phyloP scores from a whole-genome alignment of 2,113 vertebrate species.

The Pristiophorus japonicus region DNA sequence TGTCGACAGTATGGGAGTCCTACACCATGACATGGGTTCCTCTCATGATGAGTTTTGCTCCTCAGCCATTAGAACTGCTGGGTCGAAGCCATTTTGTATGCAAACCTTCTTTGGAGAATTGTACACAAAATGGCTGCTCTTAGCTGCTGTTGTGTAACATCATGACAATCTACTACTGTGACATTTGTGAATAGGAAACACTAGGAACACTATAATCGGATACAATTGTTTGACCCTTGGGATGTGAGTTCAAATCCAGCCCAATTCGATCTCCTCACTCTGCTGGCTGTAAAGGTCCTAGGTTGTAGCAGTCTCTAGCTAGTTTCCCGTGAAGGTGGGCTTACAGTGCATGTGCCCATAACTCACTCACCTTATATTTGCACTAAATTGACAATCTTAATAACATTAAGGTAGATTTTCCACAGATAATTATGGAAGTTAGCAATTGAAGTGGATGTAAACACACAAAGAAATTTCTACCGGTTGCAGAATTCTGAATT shows the following conservation, averaged over 20 bases:
- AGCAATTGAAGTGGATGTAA: background rate
- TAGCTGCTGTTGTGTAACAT: background rate
- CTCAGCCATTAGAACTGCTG: background rate
- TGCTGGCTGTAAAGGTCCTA: background rate
- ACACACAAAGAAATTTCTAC: background rate
- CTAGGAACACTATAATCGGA: background rate
- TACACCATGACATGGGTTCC: background rate
- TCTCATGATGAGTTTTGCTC: background rate
- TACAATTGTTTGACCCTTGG: background rate
- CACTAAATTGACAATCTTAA: background rate
- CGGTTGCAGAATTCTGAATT: background rate
- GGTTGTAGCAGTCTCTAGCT: background rate
- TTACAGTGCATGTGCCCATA: background rate
- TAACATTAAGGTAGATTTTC: background rate
- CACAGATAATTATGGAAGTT: background rate
- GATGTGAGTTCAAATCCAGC: background rate
- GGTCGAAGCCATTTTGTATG: background rate
- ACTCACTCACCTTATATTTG: background rate
- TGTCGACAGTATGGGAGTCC: background rate
- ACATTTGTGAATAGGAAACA: background rate
- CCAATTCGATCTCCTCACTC: background rate
- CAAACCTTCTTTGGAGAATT: background rate
- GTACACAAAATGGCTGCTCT: background rate
- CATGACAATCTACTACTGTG: background rate
- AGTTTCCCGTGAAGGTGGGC: background rate